A percentile compares a stretch with the other conserved stretches of the same genome.
Evolutionary conservation across 1,140 invertebrate species (phyloP).

Genomic region (Drosophila saltans): DNA sequence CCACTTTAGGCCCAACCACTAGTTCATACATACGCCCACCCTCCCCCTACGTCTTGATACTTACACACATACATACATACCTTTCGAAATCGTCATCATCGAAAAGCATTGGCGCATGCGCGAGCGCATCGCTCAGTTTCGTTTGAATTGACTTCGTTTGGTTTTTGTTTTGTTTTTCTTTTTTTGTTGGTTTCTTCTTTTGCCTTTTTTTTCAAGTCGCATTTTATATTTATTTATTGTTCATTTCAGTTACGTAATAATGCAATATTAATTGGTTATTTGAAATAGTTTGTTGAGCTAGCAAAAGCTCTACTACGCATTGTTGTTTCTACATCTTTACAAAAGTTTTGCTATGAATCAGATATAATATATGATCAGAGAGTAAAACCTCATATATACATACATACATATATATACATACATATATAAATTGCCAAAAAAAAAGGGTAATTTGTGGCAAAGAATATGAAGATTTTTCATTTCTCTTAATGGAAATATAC

Average conservation of each 20-base stretch:
- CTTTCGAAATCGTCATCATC: constrained; percentile 39
- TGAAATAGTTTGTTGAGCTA: constrained; percentile 31
- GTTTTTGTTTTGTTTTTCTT: constrained; percentile 35
- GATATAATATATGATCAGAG: neutral
- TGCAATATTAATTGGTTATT: constrained; percentile 64
- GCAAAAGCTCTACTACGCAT: neutral
- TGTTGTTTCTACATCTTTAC: neutral
- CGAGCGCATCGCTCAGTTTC: constrained; percentile 34
- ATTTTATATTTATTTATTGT: constrained; percentile 54
- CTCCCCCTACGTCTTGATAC: constrained; percentile 3
- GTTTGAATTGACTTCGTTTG: constrained; percentile 24
- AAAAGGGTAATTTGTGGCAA: too few relatives aligned
- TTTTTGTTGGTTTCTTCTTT: constrained; percentile 19
- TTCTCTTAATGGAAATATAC: too few relatives aligned
- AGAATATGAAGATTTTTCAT: too few relatives aligned
- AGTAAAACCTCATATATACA: too few relatives aligned
- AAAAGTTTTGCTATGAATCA: neutral
- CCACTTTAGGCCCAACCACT: constrained; percentile 27
- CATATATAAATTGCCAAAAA: too few relatives aligned
- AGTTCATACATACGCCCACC: neutral
- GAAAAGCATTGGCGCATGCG: constrained; percentile 58
- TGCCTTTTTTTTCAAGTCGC: constrained; percentile 28
- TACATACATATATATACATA: too few relatives aligned
- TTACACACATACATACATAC: neutral
- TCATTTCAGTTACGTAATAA: constrained; percentile 47